These are phyloP conservation scores for Charaxes varanes DNA, from an alignment of 1,140 invertebrate genomes.

Conservation along the genomic window DNA sequence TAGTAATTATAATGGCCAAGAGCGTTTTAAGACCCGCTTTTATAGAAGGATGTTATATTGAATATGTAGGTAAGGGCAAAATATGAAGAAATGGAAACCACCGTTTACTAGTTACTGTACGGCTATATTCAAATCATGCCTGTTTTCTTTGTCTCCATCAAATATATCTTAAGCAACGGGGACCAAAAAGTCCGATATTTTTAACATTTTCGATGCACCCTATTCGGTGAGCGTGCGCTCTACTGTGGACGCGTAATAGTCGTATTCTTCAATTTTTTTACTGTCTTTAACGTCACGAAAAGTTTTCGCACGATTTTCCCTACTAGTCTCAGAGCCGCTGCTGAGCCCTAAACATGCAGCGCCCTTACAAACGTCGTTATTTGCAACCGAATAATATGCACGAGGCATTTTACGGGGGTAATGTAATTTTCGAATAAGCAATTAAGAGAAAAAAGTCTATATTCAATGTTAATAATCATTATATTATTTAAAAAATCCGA, in stretches of 20 bases:
- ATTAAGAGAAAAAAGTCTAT: conserved; percentile 1
- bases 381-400: conserved; percentile 53
- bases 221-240: conserved; percentile 53
- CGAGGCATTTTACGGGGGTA: conserved; percentile 53
- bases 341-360: conserved; percentile 39
- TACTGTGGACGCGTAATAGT: conserved; percentile 55
- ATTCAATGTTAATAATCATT: not conserved
- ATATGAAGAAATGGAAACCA: too few relatives aligned
- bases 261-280: conserved; percentile 63
- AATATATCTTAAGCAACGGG: too few relatives aligned
- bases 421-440: conserved; percentile 12
- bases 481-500: conserved; percentile 10
- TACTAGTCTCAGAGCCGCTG: conserved; percentile 28
- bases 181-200: too few relatives aligned
- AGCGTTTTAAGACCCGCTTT: too few relatives aligned
- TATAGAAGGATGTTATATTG: too few relatives aligned
- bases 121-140: too few relatives aligned
- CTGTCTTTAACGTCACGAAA: conserved; percentile 51
- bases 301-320: conserved; percentile 13
- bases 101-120: too few relatives aligned
- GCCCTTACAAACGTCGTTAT: conserved; percentile 46
- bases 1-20: too few relatives aligned
- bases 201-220: too few relatives aligned
- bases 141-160: too few relatives aligned
- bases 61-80: too few relatives aligned